A percentile compares a stretch with the other conserved stretches of the same genome.
Evolutionary conservation across 2,113 vertebrate genomes (phyloP).

Genomic region (Engraulis encrasicolus): DNA sequence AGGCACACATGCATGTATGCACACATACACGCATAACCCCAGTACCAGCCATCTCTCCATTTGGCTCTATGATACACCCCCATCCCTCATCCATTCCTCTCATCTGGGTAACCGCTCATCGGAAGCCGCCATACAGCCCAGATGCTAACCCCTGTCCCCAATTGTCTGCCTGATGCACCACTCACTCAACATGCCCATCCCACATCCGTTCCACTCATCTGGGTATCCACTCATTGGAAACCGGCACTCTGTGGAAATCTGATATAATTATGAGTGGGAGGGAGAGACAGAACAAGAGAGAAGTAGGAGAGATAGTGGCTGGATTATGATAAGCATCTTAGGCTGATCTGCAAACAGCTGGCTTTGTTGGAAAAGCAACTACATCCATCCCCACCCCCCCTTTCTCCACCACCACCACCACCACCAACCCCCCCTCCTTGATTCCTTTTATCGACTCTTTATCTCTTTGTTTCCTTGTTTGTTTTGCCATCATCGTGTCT

Average conservation of each 20-base stretch:
- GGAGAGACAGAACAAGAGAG: background rate
- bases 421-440: no score
- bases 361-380: conserved; percentile 1
- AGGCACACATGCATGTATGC: no score
- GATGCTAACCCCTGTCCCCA: background rate
- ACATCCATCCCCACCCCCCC: no score
- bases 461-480: conserved; percentile 15
- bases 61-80: no score
- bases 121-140: background rate
- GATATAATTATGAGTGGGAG: background rate
- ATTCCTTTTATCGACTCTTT: background rate
- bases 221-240: background rate
- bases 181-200: background rate
- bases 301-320: conserved; percentile 23
- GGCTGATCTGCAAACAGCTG: conserved; percentile 32
- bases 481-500: background rate
- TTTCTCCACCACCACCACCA: no score
- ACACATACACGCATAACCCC: no score
- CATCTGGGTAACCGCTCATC: no score
- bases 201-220: no score
- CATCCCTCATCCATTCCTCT: no score
- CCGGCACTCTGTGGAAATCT: background rate
- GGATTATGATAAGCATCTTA: conserved; percentile 46
- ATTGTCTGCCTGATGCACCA: background rate
- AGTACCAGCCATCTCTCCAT: no score